phyloP scores from a whole-genome alignment of 1,140 invertebrate genomes.

The Lysiphlebus fabarum region DNA sequence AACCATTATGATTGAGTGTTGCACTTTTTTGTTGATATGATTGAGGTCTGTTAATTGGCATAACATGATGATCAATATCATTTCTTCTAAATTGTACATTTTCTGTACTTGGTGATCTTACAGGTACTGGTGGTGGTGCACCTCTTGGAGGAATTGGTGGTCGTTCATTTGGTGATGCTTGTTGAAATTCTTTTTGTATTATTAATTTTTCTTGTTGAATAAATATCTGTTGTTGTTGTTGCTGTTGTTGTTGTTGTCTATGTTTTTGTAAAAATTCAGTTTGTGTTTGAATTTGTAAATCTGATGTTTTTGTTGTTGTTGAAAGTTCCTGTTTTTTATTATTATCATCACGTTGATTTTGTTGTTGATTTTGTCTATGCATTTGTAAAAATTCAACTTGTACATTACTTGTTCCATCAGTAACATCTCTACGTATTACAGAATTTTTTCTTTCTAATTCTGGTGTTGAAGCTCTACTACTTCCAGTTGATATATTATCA shows the following conservation, averaged over 20 bases:
- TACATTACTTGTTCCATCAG: slow-evolving; percentile 36
- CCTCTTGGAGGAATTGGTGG: slow-evolving; percentile 59
- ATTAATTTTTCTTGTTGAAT: slow-evolving; percentile 40
- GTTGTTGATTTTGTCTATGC: slow-evolving; percentile 46
- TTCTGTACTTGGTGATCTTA: slow-evolving; percentile 46
- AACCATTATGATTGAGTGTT: slow-evolving; percentile 50
- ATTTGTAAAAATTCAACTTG: slow-evolving; percentile 48
- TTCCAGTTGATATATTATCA: slow-evolving; percentile 46
- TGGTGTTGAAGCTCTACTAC: slow-evolving; percentile 55
- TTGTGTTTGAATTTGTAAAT: slow-evolving; percentile 23
- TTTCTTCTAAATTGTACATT: slow-evolving; percentile 42
- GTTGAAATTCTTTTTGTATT: slow-evolving; percentile 36
- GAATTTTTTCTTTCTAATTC: slow-evolving; percentile 54
- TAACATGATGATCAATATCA: slow-evolving; percentile 44
- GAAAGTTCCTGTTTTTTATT: slow-evolving; percentile 31
- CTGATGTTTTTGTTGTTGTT: slow-evolving; percentile 29
- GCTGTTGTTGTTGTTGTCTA: slow-evolving; percentile 37
- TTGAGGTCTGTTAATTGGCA: slow-evolving; percentile 37
- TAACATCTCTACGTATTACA: slow-evolving; percentile 47
- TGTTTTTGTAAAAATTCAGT: slow-evolving; percentile 36
- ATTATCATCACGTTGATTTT: slow-evolving; percentile 29
- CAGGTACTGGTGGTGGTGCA: slow-evolving; percentile 56
- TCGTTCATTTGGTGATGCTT: slow-evolving; percentile 49
- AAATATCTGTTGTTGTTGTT: slow-evolving; percentile 32
- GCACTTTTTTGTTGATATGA: slow-evolving; percentile 45